Evolutionary conservation across 2,888 invertebrate species (phyloP).

Genomic region (Hetaerina titia): DNA sequence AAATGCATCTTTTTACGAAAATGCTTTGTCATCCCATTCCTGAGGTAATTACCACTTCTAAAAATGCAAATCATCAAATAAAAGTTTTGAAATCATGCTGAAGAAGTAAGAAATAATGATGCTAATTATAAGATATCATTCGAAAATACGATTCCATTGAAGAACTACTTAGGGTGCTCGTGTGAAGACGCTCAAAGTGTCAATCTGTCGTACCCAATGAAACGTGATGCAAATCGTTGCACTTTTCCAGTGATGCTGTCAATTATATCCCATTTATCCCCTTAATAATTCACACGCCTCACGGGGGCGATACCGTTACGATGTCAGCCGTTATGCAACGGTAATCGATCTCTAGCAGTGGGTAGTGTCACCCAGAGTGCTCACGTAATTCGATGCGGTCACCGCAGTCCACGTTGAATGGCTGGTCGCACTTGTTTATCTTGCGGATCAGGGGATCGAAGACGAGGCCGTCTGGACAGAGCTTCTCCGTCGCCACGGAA

Average conservation of each 20-base stretch:
- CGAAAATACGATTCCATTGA: too few relatives aligned
- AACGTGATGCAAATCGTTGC: neutral
- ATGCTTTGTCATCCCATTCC: too few relatives aligned
- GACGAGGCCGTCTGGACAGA: constrained; percentile 93
- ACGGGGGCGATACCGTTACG: neutral
- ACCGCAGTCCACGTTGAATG: constrained; percentile 94
- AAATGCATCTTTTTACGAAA: too few relatives aligned
- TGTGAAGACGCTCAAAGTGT: neutral
- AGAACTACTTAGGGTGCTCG: neutral
- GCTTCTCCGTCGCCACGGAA: constrained; percentile 85
- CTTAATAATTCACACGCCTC: neutral
- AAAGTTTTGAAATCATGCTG: too few relatives aligned
- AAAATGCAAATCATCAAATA: too few relatives aligned
- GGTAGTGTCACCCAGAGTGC: constrained; percentile 76
- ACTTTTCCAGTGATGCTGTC: neutral
- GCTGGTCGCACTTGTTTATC: constrained; percentile 94
- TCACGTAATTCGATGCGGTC: constrained; percentile 93
- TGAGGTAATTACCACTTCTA: too few relatives aligned
- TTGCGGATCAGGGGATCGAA: constrained; percentile 92
- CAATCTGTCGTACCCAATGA: neutral
- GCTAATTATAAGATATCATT: too few relatives aligned
- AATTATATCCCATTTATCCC: neutral
- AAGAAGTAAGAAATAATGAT: too few relatives aligned
- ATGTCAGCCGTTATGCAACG: neutral
- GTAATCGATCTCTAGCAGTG: neutral